phyloP scores from a whole-genome alignment of 1,140 invertebrate genomes.

The Macrobrachium rosenbergii region DNA sequence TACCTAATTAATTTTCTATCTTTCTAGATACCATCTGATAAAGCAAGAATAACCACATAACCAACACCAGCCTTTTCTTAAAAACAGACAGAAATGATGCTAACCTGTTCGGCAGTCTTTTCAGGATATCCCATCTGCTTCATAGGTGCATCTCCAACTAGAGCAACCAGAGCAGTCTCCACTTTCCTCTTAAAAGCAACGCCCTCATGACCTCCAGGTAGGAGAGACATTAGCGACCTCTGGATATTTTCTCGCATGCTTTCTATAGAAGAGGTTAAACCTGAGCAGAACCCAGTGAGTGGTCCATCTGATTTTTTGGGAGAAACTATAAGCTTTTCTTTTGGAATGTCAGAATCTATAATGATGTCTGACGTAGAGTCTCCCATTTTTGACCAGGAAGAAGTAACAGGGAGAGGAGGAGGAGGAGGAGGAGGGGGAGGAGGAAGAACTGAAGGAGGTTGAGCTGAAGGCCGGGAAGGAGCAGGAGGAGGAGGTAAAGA shows the following conservation, averaged over 20 bases:
- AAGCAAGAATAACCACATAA: neutral
- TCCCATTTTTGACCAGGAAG: slow-evolving; percentile 1
- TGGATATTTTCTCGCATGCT: slow-evolving; percentile 61
- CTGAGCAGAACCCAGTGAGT: neutral
- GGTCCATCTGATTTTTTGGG: neutral
- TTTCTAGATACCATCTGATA: too few relatives aligned
- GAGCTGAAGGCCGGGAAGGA: too few relatives aligned
- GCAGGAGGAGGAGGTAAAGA: too few relatives aligned
- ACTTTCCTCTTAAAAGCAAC: slow-evolving; percentile 60
- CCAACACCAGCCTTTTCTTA: neutral
- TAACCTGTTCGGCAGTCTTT: slow-evolving; percentile 63
- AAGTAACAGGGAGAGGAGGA: neutral
- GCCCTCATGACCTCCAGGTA: slow-evolving; percentile 39
- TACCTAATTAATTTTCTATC: too few relatives aligned
- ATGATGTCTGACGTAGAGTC: slow-evolving; percentile 33
- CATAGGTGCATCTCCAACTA: slow-evolving; percentile 60
- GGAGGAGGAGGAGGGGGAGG: neutral
- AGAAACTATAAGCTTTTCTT: neutral
- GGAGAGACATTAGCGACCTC: slow-evolving; percentile 48
- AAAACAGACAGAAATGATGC: neutral
- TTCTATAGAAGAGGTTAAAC: slow-evolving; percentile 45
- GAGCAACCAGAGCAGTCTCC: slow-evolving; percentile 48
- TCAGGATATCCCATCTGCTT: slow-evolving; percentile 60
- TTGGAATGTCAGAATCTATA: slow-evolving; percentile 15
- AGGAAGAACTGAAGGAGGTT: too few relatives aligned